Conservation (phyloP, 1,140 invertebrate genomes). For the Drosophila paulistorum region DNA sequence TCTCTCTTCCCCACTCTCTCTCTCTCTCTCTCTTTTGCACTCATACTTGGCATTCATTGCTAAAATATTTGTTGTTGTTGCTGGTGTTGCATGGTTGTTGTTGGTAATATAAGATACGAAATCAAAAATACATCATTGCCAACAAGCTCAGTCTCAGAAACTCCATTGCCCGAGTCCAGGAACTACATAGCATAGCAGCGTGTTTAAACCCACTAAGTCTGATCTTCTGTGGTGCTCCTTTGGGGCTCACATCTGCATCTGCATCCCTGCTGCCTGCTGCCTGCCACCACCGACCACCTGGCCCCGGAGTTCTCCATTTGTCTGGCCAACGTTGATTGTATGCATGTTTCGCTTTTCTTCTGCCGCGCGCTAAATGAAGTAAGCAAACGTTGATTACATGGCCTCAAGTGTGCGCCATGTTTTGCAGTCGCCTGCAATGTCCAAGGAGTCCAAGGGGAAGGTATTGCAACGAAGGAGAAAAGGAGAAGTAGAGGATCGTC, state of each 20-base stretch:
- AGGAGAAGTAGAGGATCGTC: constrained; percentile 20
- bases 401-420: constrained; percentile 76
- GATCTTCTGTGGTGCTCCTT: not conserved
- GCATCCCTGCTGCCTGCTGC: constrained; percentile 16
- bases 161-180: constrained; percentile 2
- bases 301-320: constrained; percentile 13
- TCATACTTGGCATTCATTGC: no score
- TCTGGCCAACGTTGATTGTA: constrained; percentile 68
- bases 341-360: constrained; percentile 80
- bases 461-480: not conserved
- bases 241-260: constrained; percentile 47
- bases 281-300: constrained; percentile 11
- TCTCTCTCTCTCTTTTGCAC: no score
- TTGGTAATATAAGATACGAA: constrained; percentile 82
- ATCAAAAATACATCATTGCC: constrained; percentile 82
- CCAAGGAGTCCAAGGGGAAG: not conserved
- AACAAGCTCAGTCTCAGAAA: constrained; percentile 60
- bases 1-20: no score
- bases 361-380: constrained; percentile 80
- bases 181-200: constrained; percentile 36
- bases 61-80: constrained; percentile 42
- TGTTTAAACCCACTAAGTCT: not conserved
- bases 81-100: constrained; percentile 33
- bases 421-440: constrained; percentile 32
- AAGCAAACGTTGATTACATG: constrained; percentile 82